Conservation (phyloP, 64 coral and sea anemone species). For the Hydrozoanthus tunicans region DNA sequence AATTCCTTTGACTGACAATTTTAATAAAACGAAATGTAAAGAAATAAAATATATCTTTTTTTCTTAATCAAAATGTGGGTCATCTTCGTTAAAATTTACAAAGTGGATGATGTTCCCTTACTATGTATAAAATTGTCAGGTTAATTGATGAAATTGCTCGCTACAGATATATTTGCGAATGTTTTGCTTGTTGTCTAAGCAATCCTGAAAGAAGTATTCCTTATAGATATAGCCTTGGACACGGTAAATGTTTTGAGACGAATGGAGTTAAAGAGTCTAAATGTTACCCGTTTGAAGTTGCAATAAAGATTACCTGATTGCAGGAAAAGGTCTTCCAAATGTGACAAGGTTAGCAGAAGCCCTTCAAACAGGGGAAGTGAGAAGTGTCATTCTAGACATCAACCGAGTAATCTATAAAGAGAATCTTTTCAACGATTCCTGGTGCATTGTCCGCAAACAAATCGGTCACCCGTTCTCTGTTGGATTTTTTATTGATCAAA, state of each 20-base stretch:
- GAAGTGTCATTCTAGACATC: slow-evolving; percentile 1
- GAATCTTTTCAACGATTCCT: slow-evolving; percentile 10
- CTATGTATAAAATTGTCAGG: too few relatives aligned
- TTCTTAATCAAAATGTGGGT: too few relatives aligned
- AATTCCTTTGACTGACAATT: too few relatives aligned
- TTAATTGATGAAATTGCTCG: too few relatives aligned
- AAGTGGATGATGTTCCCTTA: too few relatives aligned
- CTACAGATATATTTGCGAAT: too few relatives aligned
- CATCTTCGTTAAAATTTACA: too few relatives aligned
- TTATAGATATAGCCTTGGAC: too few relatives aligned
- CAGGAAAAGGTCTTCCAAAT: not conserved
- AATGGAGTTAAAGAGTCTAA: not conserved
- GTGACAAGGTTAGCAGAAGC: not conserved
- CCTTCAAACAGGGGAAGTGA: not conserved
- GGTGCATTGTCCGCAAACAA: not conserved
- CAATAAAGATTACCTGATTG: not conserved
- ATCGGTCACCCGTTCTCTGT: not conserved
- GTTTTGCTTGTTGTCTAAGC: too few relatives aligned
- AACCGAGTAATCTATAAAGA: not conserved
- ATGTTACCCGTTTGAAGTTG: not conserved
- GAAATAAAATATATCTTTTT: too few relatives aligned
- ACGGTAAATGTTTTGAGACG: not conserved
- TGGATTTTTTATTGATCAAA: not conserved
- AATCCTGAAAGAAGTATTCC: too few relatives aligned
- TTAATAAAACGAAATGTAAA: too few relatives aligned